phyloP scores from a whole-genome alignment of 2,113 vertebrate species.

The Platichthys flesus region DNA sequence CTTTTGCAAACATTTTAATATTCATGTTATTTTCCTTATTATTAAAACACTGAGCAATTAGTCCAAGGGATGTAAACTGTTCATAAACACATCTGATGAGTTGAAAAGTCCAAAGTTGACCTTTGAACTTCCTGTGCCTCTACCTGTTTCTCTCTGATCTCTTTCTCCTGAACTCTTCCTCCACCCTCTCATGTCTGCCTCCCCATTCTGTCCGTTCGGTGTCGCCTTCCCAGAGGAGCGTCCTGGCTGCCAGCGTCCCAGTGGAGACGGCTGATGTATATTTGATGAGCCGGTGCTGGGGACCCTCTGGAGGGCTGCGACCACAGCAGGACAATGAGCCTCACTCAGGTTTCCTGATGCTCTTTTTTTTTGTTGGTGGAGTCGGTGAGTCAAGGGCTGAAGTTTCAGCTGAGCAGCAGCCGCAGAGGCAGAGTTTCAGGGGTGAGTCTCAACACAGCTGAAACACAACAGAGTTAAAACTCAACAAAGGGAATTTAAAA shows the following conservation, averaged over 20 bases:
- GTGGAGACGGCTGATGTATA: slow-evolving; percentile 75
- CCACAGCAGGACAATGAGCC: slow-evolving; percentile 72
- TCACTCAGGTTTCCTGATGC: slow-evolving; percentile 75
- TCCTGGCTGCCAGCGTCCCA: slow-evolving; percentile 51
- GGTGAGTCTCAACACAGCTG: neutral
- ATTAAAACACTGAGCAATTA: too few species aligned
- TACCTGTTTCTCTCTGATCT: neutral
- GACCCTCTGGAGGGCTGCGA: slow-evolving; percentile 66
- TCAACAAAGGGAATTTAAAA: too few species aligned
- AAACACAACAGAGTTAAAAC: neutral
- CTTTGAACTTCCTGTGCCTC: too few species aligned
- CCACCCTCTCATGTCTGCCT: neutral
- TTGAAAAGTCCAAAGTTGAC: too few species aligned
- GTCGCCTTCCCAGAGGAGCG: slow-evolving; percentile 66
- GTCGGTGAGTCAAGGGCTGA: slow-evolving; percentile 30
- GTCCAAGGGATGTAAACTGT: too few species aligned
- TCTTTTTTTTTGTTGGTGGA: slow-evolving; percentile 38
- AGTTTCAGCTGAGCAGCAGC: slow-evolving; percentile 35
- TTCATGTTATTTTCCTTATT: too few species aligned
- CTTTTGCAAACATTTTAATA: too few species aligned
- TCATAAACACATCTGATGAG: too few species aligned
- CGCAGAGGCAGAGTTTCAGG: slow-evolving; percentile 64
- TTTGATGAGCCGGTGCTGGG: slow-evolving; percentile 82
- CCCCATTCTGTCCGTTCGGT: slow-evolving; percentile 1
- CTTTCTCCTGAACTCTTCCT: neutral